phyloP scores from a whole-genome alignment of 30 jellyfish, hydroid and myxozoan species.

The Aurelia coerulea region DNA sequence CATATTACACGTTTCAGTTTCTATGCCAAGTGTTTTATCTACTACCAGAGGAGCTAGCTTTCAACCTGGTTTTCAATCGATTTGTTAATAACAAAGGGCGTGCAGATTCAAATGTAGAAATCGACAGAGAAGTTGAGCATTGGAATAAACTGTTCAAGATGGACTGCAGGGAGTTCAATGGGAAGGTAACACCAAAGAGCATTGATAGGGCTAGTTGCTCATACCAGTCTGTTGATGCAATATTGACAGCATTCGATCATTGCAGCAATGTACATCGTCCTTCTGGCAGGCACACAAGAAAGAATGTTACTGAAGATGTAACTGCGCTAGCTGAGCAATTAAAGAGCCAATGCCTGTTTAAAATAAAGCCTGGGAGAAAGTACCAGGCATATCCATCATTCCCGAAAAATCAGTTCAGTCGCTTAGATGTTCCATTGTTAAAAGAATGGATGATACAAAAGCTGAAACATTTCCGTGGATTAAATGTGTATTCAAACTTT shows the following conservation, averaged over 20 bases:
- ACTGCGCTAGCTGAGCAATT: conserved; percentile 11
- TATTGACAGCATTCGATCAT: background rate
- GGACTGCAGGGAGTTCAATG: conserved; percentile 37
- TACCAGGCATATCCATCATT: background rate
- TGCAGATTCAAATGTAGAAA: conserved; percentile 13
- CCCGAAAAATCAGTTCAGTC: conserved; percentile 15
- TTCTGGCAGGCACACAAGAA: background rate
- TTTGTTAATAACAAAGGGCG: conserved; percentile 30
- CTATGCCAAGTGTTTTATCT: conserved; percentile 21
- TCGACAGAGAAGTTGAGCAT: conserved; percentile 37
- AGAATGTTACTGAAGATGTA: background rate
- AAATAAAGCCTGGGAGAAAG: conserved; percentile 1
- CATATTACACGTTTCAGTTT: conserved; percentile 8
- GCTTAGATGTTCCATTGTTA: conserved; percentile 18
- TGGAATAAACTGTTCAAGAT: conserved; percentile 7
- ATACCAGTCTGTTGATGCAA: conserved; percentile 2
- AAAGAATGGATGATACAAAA: conserved; percentile 11
- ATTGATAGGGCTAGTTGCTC: background rate
- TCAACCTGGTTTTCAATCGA: conserved; percentile 8
- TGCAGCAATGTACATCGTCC: background rate
- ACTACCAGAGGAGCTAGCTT: conserved; percentile 25
- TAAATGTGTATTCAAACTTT: background rate
- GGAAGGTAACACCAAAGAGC: conserved; percentile 16
- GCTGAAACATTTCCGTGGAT: conserved; percentile 2
- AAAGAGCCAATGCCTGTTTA: background rate